Evolutionary conservation across 2,888 invertebrate genomes (phyloP), one percentile per base, ranked within the genome.

Genomic region (Himalopsyche japonica): DNA sequence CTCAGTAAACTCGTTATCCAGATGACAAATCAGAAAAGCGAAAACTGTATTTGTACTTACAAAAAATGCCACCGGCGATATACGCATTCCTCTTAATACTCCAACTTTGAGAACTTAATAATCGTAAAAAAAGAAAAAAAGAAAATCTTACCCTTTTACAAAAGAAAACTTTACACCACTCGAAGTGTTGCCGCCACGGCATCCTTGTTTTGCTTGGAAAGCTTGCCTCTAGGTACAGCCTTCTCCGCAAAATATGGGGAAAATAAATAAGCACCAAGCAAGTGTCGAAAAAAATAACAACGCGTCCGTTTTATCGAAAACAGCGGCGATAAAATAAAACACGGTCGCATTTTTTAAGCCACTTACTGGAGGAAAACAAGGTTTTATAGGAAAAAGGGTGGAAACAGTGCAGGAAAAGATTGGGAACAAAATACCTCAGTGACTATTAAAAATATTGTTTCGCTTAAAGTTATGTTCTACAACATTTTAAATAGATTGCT

Each of bases 231-330:
- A 81, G 81, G 81, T 64, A 37, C 81, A 24, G 24, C 15, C 27
- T 18, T 37, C 43, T 43, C 34, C 34, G 20, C 70, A 64, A 80
- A 80, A 64, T 83, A 80, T 78, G 85, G 80, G 76, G 76, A 83
- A 81, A 43, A 85, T 85, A 85, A 85, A 85, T 82, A 79, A 82
- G 82, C 82, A 64, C 82, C 47, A 82, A 80, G 81, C 79, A 76
- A 83, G 85, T 83, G 79, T 85, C 85, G 83, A 84, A 83, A 82
- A 70, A 83, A 86, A 86, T 85, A 86, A 84, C 84, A 84, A 84
- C 82, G 57, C 81, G 83, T 80, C 82, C 82, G 81, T 82, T 84
- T 82, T 80, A 82, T 86, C 84, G 80, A 84, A 84, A 84, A 83
- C 84, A 86, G 32, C 79, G 70, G 76, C 81, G 84, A 85, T 86